phyloP scores from a whole-genome alignment of 2,797 vertebrate species.

The Poeciliopsis presidionis region DNA sequence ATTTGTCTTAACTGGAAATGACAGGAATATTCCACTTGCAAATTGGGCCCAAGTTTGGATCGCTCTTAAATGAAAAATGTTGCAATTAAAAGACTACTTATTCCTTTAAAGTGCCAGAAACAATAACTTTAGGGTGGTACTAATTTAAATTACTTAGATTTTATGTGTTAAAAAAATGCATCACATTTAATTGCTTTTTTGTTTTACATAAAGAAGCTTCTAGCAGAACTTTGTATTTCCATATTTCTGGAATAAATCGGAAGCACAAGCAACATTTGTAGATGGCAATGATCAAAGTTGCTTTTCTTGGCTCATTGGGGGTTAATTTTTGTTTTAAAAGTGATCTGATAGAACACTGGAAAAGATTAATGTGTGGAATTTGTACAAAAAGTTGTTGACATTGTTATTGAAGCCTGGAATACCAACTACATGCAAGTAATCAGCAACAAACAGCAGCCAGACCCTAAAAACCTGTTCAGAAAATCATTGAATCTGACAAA shows the following conservation, averaged over 20 bases:
- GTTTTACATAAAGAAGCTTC: too few species aligned
- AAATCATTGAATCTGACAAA: conserved; percentile 22
- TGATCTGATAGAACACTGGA: neutral
- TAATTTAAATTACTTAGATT: too few species aligned
- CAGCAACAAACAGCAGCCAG: neutral
- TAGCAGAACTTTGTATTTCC: too few species aligned
- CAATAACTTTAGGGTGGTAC: too few species aligned
- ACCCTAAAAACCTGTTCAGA: neutral
- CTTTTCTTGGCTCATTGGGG: neutral
- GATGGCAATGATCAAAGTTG: too few species aligned
- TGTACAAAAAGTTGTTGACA: neutral
- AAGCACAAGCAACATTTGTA: too few species aligned
- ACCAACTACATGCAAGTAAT: neutral
- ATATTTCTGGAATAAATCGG: too few species aligned
- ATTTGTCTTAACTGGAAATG: neutral
- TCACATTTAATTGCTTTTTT: too few species aligned
- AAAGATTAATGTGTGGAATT: neutral
- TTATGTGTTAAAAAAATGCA: too few species aligned
- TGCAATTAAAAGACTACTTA: neutral
- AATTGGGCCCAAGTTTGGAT: neutral
- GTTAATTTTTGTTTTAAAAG: neutral
- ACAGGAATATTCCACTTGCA: neutral
- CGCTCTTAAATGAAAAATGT: neutral
- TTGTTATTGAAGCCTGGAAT: neutral
- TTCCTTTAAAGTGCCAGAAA: neutral